Evolutionary conservation across 2,888 invertebrate species (phyloP), one percentile per base, ranked within the genome.

Genomic region (Acleris sparsana): DNA sequence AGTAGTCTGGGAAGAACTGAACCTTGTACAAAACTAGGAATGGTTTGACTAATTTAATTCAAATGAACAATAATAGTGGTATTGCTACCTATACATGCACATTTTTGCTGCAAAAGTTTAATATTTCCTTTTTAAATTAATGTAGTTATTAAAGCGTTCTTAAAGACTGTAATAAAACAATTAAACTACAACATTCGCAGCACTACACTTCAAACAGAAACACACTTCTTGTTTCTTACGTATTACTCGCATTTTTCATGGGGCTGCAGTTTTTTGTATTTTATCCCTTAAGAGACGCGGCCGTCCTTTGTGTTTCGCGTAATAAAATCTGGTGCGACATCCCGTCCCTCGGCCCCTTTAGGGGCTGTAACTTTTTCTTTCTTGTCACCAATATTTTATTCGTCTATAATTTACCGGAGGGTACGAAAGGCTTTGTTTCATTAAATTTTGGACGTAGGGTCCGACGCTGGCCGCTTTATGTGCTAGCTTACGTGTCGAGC

Each of bases 261-360:
- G 63, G 62, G 68, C 72, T 75, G 77, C 78, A 78, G 77, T 83
- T 83, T 85, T 81, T 82, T 77, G 61, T 63, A 52, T 51, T 55
- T 20, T 18, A 73, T 80, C 79, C 80, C 80, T 73, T 75, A 81
- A 82, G 85, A 78, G 79, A 74, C 77, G 77, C 78, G 80, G 81
- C 79, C 75, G 79, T 79, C 82, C 82, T 84, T 87, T 85, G 85
- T 86, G 78, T 79, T 80, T 73, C 69, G 70, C 72, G 85, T 87
- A 89, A 89, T 89, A 89, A 89, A 89, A 89, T 85, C 87, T 85
- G 78, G 76, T 79, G 80, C 82, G 85, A 84, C 83, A 78, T 76
- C 74, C 77, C 72, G 75, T 83, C 84, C 83, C 84, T 76, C 72
- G 75, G 79, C 78, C 83, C 87, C 87, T 88, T 87, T 84, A 87